Conservation (phyloP, 2,113 vertebrate species). For the Nannospalax galili region DNA sequence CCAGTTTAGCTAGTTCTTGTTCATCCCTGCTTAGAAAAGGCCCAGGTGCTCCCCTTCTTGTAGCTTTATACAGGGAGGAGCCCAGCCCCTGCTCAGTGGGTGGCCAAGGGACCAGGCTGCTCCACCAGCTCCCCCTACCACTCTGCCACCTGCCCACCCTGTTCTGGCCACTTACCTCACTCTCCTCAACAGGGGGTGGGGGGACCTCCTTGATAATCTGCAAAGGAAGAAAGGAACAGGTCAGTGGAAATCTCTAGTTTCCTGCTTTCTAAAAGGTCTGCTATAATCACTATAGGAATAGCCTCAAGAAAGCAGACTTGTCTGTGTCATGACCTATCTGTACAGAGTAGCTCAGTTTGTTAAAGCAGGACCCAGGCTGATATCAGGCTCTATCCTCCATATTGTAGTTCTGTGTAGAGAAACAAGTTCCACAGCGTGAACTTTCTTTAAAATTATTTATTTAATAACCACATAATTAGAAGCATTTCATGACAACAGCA, state of each 20-base stretch:
- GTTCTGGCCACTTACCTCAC: constrained; percentile 84
- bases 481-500: too few relatives aligned
- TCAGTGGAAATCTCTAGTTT: constrained; percentile 28
- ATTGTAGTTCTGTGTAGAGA: background rate
- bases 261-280: background rate
- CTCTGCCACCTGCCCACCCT: background rate
- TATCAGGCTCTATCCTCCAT: background rate
- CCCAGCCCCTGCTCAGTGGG: background rate
- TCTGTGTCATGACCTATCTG: background rate
- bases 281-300: background rate
- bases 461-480: too few relatives aligned
- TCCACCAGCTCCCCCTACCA: too few relatives aligned
- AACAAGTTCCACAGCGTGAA: background rate
- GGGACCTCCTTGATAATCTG: constrained; percentile 90
- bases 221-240: constrained; percentile 54
- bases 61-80: background rate
- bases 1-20: background rate
- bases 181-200: constrained; percentile 88
- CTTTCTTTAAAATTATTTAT: too few relatives aligned
- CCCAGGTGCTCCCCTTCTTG: background rate
- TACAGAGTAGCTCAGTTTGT: background rate
- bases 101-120: background rate
- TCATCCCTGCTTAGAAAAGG: background rate
- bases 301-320: background rate
- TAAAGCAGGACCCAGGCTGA: background rate